Percentiles rank a stretch among this genome's conserved stretches.
These are phyloP conservation scores for Pristiophorus japonicus DNA, from an alignment of 2,113 vertebrate genomes.

Conservation along the genomic window DNA sequence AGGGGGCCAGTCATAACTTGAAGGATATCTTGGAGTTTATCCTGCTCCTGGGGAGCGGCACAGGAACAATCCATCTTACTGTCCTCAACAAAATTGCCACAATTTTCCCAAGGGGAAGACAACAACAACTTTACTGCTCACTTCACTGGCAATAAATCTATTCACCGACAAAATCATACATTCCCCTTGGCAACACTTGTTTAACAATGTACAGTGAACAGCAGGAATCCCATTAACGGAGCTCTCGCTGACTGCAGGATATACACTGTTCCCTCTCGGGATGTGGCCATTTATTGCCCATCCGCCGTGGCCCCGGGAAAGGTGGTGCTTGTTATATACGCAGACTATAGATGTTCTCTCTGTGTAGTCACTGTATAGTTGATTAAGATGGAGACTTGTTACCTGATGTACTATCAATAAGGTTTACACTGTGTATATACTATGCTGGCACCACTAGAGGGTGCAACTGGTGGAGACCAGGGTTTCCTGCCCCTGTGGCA, in stretches of 20 bases:
- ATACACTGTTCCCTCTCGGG: no score
- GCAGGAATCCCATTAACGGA: neutral
- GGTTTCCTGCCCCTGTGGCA: no score
- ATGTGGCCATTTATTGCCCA: neutral
- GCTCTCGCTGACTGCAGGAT: neutral
- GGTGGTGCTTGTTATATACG: no score
- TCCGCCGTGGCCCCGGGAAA: no score
- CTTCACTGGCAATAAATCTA: neutral
- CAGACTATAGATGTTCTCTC: no score
- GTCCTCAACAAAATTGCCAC: neutral
- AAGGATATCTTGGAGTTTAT: neutral
- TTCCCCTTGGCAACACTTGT: neutral
- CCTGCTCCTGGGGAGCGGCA: neutral
- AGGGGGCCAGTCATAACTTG: neutral
- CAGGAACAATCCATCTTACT: neutral
- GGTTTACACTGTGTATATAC: no score
- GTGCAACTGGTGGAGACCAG: no score
- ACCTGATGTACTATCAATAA: no score
- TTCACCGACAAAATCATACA: neutral
- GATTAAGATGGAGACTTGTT: no score
- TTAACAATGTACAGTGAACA: neutral
- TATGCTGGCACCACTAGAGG: no score
- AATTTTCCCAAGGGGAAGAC: neutral
- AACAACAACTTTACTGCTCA: neutral
- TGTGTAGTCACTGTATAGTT: no score